Base-by-base conservation (phyloP, 1,140 invertebrate species). In the Lepidurus apus region DNA sequence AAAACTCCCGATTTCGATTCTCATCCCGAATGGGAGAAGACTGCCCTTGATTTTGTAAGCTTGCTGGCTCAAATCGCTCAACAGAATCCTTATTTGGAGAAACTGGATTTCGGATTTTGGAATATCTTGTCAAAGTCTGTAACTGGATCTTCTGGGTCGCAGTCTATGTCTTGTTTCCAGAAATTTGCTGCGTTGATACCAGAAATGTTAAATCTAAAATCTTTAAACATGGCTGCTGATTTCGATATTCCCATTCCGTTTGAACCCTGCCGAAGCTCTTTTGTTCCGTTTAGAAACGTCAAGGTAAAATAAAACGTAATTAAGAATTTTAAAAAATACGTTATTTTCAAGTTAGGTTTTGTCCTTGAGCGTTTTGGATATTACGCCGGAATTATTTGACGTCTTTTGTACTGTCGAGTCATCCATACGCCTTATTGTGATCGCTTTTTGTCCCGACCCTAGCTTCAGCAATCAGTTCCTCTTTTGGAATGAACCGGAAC, bases 11-110 rank as follows among this genome's bases (percentile, higher is more conserved):
- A 65, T 65, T 65, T 65, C 21, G 53, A 65, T 65, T n/a, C 17
- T 65, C 53, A 65, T 65, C 53, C 53, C 53, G 53, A 65, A 65
- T 65, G 53, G 53, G 53, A 65, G 21, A 65, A 65, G 21, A 17
- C 21, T 17, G 53, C 53, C 8, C n/a, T 65, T 21, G 53, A 65
- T 65, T 65, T 65, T 65, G 21, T 65, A 5, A 17, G 6, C 53
- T 13, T 21, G 17, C 21, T 65, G 13, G 8, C 53, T 17, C 53
- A 65, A 65, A 21, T 65, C 7, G 17, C 17, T 65, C 53, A 65
- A 65, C 53, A 65, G 21, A 65, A 65, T 21, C 53, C 53, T 7
- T 21, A 21, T 21, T 17, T 65, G 3, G 17, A 65, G 13, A 21
- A 65, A 65, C 53, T 65, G 10, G 53, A 65, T 65, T 65, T 65